phyloP scores from a whole-genome alignment of 2,888 invertebrate genomes.

The Caenorhabditis japonica region DNA sequence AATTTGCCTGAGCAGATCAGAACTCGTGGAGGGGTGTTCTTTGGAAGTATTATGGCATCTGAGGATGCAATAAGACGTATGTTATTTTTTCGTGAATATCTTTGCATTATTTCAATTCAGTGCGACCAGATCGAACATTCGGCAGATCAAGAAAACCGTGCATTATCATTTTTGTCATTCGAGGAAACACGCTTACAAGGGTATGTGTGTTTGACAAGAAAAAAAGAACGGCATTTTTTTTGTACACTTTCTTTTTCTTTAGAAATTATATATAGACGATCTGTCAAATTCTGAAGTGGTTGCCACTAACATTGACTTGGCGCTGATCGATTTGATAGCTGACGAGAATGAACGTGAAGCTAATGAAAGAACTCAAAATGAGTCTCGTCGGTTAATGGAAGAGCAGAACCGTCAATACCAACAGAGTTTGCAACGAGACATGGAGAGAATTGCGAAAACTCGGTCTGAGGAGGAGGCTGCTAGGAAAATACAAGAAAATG shows the following conservation, averaged over 20 bases:
- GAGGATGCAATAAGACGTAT: conserved; percentile 25
- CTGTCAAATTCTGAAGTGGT: conserved; percentile 23
- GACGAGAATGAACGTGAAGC: conserved; percentile 26
- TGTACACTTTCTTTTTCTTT: not conserved
- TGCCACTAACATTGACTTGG: conserved; percentile 12
- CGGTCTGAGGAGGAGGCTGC: conserved; percentile 30
- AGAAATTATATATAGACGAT: conserved; percentile 24
- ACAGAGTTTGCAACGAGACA: conserved; percentile 34
- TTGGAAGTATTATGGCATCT: conserved; percentile 33
- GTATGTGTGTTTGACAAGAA: not conserved
- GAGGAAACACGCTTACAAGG: conserved; percentile 26
- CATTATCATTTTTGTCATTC: conserved; percentile 31
- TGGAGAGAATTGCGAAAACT: conserved; percentile 23
- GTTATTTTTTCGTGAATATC: not conserved
- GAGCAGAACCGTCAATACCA: conserved; percentile 51
- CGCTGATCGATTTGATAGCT: conserved; percentile 29
- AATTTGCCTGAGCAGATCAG: conserved; percentile 18
- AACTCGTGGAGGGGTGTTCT: conserved; percentile 20
- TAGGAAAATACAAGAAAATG: conserved; percentile 10
- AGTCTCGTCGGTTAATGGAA: conserved; percentile 39
- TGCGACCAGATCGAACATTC: conserved; percentile 33
- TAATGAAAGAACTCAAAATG: conserved; percentile 14
- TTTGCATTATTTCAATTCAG: conserved; percentile 14
- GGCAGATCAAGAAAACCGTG: conserved; percentile 9
- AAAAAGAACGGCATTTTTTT: not conserved